Evolutionary conservation across 2,113 vertebrate species (phyloP), one percentile per base, ranked within the genome.

Genomic region (Oceanodroma tethys): DNA sequence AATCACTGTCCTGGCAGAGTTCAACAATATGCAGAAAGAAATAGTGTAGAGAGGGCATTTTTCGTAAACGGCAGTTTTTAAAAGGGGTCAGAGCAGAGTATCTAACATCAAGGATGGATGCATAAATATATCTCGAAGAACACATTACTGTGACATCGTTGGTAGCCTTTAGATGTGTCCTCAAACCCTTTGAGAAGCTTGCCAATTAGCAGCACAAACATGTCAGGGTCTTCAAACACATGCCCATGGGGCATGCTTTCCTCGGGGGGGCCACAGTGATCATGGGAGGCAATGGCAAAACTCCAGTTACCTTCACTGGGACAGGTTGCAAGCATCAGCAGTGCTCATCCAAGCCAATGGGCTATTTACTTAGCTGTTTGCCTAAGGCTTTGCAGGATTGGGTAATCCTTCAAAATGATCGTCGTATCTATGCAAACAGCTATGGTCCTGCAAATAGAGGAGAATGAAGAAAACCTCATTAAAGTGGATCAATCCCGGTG

Each of bases 201-300:
- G 32, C n/a, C 40, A 32, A 13, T 16, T 2, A 38, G 40, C 50
- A 84, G 52, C 40, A 63, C 34, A 11, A 22, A 40, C 7, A 17
- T 0, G 1, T 7, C 40, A 36, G 20, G 50, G 22, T 10, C 59
- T 59, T 48, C 20, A 36, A 36, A 78, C 0, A 0, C 11, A 4
- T 27, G 60, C 9, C 48, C 21, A 0, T 0, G 30, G 78, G 52
- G 29, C 73, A 71, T 2, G 0, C 16, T 3, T 25, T 47, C 62
- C 60, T 9, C 0, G 0, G 30, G 7, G 10, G 48, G 17, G 9
- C 2, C 43, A 8, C 34, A 42, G 19, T 0, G 0, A 4, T 4
- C 59, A 8, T 2, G 9, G 72, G 29, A 74, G 27, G n/a, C 38
- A 29, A 59, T 2, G 19, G 84, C 66, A 73, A 63, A 75, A 29